A percentile compares a stretch with the other conserved stretches of the same genome.
These are phyloP conservation scores for Drosophila sproati DNA, from an alignment of 1,140 invertebrate species.

Conservation along the genomic window DNA sequence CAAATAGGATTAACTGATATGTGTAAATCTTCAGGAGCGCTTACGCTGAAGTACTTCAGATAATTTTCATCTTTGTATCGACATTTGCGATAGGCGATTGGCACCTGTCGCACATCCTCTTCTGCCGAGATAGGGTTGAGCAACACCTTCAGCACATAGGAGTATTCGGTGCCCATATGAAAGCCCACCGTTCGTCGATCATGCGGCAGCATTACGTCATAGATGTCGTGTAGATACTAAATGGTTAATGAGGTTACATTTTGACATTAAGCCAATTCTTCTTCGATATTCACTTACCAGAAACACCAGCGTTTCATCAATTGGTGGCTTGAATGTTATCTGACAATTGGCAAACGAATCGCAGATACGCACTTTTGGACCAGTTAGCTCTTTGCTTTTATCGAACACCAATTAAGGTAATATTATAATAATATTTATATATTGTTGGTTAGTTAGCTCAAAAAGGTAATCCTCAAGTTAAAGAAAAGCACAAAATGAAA, in stretches of 20 bases:
- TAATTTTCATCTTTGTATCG: conserved; percentile 69
- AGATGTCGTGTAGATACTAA: conserved; percentile 69
- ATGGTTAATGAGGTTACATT: background rate
- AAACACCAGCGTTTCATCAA: background rate
- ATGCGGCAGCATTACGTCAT: conserved; percentile 64
- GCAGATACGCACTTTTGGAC: conserved; percentile 8
- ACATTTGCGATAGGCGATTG: conserved; percentile 75
- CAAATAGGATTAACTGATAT: background rate
- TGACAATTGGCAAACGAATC: conserved; percentile 10
- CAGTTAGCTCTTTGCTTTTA: conserved; percentile 12
- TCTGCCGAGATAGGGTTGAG: conserved; percentile 61
- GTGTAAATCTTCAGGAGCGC: background rate
- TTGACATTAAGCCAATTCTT: background rate
- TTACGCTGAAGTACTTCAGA: conserved; percentile 60
- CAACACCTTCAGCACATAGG: conserved; percentile 52
- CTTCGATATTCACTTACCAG: background rate
- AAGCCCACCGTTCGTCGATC: conserved; percentile 52
- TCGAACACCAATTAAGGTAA: background rate
- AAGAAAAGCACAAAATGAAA: no score
- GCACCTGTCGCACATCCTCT: conserved; percentile 63
- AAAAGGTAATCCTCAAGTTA: no score
- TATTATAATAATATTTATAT: background rate
- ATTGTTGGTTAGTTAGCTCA: background rate
- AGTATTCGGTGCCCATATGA: conserved; percentile 39
- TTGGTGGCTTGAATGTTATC: background rate